Conservation (phyloP, 2,888 invertebrate genomes). For the Dasysyrphus albostriatus region DNA sequence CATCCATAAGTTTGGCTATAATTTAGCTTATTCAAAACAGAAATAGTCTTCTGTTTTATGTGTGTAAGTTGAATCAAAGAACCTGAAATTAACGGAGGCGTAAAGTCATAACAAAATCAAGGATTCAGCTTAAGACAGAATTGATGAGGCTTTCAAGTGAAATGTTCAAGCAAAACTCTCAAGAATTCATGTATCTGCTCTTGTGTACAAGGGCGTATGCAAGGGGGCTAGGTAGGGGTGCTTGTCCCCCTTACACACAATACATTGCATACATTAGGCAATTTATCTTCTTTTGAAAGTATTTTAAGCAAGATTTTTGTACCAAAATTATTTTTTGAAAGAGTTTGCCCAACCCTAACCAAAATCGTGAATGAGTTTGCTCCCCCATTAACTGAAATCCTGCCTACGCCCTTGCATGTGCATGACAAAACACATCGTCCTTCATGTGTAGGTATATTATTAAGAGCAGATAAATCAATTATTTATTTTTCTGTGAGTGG, state of each 20-base stretch:
- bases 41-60: neutral
- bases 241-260: no score
- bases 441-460: neutral
- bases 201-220: no score
- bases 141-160: neutral
- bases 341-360: no score
- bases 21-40: constrained; percentile 2
- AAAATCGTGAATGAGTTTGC: no score
- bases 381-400: no score
- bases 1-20: neutral
- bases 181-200: neutral
- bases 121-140: neutral
- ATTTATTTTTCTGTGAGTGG: constrained; percentile 3
- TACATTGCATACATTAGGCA: no score
- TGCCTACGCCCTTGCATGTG: no score
- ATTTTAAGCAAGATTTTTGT: no score
- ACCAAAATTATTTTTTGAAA: no score
- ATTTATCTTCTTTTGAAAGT: no score
- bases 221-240: no score
- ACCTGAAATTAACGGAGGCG: neutral
- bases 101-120: neutral
- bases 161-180: neutral
- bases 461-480: neutral
- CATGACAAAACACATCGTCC: neutral
- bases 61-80: neutral